Evolutionary conservation across 2,888 invertebrate genomes (phyloP).

Genomic region (Digitonthophagus gazella): DNA sequence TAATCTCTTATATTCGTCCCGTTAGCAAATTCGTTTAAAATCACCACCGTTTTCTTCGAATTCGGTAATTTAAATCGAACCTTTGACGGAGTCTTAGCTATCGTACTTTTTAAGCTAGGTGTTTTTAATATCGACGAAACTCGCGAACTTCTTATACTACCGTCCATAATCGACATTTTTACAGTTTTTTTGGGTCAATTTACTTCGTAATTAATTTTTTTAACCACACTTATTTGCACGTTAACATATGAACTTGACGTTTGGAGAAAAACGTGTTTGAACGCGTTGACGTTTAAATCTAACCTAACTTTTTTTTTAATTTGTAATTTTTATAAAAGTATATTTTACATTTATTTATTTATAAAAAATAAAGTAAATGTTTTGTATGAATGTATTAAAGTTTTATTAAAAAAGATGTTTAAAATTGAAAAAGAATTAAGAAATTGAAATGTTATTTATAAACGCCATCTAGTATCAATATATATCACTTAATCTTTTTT

Average conservation of each 20-base stretch:
- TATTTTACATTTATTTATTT: neutral
- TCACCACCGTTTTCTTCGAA: constrained; percentile 50
- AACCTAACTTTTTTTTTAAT: neutral
- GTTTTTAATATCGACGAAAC: constrained; percentile 34
- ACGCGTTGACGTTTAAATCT: neutral
- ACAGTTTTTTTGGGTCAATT: neutral
- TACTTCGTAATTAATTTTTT: neutral
- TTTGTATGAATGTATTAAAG: neutral
- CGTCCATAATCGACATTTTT: constrained; percentile 31
- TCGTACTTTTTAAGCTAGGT: constrained; percentile 30
- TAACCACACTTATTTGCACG: neutral
- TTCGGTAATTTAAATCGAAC: constrained; percentile 54
- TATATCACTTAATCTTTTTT: neutral
- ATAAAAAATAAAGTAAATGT: neutral
- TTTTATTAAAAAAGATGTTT: neutral
- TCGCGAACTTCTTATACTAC: constrained; percentile 24
- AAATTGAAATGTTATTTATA: too few species aligned
- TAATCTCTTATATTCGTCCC: constrained; percentile 51
- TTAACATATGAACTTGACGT: neutral
- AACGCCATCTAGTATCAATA: too few species aligned
- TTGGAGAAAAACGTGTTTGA: too few species aligned
- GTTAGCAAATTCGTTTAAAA: constrained; percentile 50
- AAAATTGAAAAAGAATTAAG: neutral
- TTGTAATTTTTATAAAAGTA: neutral
- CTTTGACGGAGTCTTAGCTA: constrained; percentile 34